Percentiles rank a stretch among this genome's conserved stretches.
phyloP scores from a whole-genome alignment of 2,797 vertebrate species.

The Melopsittacus undulatus region DNA sequence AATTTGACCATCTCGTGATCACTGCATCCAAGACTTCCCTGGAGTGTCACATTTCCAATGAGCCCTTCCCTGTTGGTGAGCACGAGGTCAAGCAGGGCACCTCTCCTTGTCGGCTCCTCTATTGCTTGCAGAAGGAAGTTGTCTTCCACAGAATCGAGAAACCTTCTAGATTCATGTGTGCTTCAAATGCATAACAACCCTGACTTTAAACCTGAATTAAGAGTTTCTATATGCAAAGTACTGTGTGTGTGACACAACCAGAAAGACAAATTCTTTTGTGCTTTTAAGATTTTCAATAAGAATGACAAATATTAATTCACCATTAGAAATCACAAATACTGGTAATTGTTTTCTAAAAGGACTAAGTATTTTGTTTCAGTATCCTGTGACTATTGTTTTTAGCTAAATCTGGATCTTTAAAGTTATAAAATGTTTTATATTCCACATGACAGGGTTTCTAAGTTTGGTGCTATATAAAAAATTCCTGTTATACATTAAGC shows the following conservation, averaged over 20 bases:
- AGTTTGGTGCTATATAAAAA: not conserved
- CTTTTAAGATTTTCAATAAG: not conserved
- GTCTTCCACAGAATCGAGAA: no score
- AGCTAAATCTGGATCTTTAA: not conserved
- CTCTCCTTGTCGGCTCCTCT: no score
- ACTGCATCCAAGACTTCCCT: no score
- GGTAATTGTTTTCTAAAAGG: not conserved
- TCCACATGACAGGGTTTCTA: not conserved
- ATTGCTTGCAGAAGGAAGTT: no score
- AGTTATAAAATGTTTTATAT: not conserved
- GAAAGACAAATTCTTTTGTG: not conserved
- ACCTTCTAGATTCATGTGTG: not conserved
- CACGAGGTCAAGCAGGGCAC: no score
- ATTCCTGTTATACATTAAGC: not conserved
- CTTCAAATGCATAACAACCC: not conserved
- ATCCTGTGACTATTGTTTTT: not conserved
- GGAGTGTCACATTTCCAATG: no score
- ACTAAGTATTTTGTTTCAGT: not conserved
- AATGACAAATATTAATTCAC: not conserved
- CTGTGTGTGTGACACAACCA: not conserved
- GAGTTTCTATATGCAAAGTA: not conserved
- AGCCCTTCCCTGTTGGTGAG: no score
- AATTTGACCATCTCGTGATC: no score
- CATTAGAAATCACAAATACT: not conserved
- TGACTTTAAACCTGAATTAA: not conserved